Evolutionary conservation across 2,888 invertebrate species (phyloP), one percentile per base, ranked within the genome.

Genomic region (Leptopilina syphax): DNA sequence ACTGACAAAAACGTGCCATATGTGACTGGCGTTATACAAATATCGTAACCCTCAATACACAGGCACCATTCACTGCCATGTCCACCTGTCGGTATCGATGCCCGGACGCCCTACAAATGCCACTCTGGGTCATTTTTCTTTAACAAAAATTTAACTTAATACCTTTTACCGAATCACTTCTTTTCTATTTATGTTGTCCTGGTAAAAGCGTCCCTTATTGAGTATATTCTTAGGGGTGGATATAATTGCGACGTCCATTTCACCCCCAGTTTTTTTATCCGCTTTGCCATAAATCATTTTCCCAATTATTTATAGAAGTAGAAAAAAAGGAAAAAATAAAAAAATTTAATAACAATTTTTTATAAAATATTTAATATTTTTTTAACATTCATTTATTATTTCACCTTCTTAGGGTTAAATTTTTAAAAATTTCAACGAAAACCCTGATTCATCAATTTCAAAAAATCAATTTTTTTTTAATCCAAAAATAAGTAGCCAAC

Each of bases 121-220:
- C 82, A 84, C 83, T 83, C 79, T 80, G 79, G 34, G 41, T 80
- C 81, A 81, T 79, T 70, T 81, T 79, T 34, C 80, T 79, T 80
- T 84, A 84, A 86, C 84, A 85, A 85, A 84, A 10, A 9, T 82
- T 79, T 70, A 70, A 73, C 73, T 57, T 6, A 34, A 66, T 41
- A 63, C 63, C 34, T 50, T 50, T 3, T 50, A 50, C 18, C 7
- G n/a, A 77, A 78, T 47, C 79, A 88, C 89, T 86, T 87, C 82
- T 88, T 88, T 79, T 80, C 82, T 80, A 70, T 65, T 82, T 84
- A 82, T 90, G 85, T 78, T 86, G 78, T 84, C 89, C 89, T 89
- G 86, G 79, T 89, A 85, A 81, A 76, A 87, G 86, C 88, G 86
- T 89, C 88, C 90, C 86, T 85, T 85, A 82, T 77, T 81, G 82